Evolutionary conservation across 2,888 invertebrate species (phyloP).

Genomic region (Lamellibrachia columna): DNA sequence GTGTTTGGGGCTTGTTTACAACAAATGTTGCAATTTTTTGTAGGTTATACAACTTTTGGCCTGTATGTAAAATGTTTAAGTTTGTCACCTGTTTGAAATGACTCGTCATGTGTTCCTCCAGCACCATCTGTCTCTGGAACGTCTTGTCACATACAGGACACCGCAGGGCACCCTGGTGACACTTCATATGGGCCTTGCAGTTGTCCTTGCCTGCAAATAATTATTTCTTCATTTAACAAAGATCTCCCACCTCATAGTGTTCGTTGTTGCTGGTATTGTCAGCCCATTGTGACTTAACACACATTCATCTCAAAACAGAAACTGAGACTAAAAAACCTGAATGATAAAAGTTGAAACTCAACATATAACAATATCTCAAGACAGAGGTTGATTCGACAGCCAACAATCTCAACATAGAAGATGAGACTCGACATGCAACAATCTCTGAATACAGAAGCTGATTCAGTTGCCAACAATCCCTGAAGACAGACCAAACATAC

Average conservation of each 20-base stretch:
- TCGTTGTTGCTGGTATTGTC: too few relatives aligned
- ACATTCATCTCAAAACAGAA: too few relatives aligned
- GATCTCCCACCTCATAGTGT: too few relatives aligned
- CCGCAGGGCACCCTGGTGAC: constrained; percentile 52
- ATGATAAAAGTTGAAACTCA: neutral
- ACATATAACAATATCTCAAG: neutral
- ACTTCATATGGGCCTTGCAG: constrained; percentile 64
- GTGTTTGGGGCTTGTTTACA: too few relatives aligned
- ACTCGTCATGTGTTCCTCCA: constrained; percentile 45
- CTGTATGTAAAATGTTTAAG: too few relatives aligned
- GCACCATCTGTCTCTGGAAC: constrained; percentile 40
- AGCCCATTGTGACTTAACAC: too few relatives aligned
- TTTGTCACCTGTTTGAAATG: constrained; percentile 41
- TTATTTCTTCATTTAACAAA: neutral
- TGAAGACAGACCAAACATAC: neutral
- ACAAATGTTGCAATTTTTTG: too few relatives aligned
- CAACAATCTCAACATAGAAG: too few relatives aligned
- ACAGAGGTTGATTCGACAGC: neutral
- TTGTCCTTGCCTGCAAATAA: constrained; percentile 63
- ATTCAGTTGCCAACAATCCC: too few relatives aligned
- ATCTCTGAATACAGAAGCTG: too few relatives aligned
- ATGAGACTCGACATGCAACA: too few relatives aligned
- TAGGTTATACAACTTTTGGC: too few relatives aligned
- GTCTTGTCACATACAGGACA: constrained; percentile 45
- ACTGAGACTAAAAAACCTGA: neutral